These are phyloP conservation scores for Strigamia maritima DNA, from an alignment of 2,888 invertebrate genomes.

Conservation along the genomic window DNA sequence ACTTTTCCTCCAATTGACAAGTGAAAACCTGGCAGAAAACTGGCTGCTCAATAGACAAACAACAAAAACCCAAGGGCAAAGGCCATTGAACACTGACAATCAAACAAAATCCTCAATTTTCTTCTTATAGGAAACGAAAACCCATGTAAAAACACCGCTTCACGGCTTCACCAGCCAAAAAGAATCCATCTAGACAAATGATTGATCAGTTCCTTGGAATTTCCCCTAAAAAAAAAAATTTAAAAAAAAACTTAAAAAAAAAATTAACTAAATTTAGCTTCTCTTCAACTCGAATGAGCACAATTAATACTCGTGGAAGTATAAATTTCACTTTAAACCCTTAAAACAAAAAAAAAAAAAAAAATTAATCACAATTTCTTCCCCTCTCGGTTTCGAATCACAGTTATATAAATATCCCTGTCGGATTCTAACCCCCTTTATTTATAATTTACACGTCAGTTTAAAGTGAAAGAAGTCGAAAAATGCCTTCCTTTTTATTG, in stretches of 20 bases:
- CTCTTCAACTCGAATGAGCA: no score
- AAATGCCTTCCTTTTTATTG: background rate
- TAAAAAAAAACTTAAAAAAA: background rate
- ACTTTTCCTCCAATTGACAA: background rate
- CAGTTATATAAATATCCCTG: background rate
- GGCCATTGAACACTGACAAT: constrained; percentile 13
- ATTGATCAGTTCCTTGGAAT: constrained; percentile 13
- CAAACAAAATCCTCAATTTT: constrained; percentile 1
- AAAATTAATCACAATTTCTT: background rate
- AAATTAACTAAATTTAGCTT: background rate
- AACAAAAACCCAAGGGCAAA: background rate
- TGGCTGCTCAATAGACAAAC: constrained; percentile 5
- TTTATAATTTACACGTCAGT: constrained; percentile 25
- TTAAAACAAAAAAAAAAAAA: background rate
- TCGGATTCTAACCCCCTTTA: background rate
- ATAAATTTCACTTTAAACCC: background rate
- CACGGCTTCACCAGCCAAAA: background rate
- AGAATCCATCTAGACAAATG: constrained; percentile 6
- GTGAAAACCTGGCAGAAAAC: constrained; percentile 18
- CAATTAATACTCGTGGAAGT: no score
- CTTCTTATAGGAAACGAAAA: no score
- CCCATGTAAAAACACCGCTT: background rate
- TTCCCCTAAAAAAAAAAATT: background rate
- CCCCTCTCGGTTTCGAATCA: background rate
- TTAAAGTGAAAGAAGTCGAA: background rate